Evolutionary conservation across 2,888 invertebrate genomes (phyloP), one percentile per base, ranked within the genome.

Genomic region (Anodontia alba): DNA sequence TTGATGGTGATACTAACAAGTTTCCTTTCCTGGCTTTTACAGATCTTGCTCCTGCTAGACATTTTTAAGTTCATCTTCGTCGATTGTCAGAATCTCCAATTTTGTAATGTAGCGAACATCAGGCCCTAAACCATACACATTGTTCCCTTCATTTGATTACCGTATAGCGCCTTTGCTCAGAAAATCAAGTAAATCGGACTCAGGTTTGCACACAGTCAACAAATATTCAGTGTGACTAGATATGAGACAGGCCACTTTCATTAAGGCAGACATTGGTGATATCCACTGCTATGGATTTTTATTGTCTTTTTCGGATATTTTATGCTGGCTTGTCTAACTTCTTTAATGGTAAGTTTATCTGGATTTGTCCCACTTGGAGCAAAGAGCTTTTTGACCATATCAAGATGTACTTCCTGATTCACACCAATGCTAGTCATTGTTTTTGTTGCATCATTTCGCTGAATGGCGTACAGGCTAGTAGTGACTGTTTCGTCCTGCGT

Each of bases 161-260:
- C 62, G 23, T 33, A 62, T 10, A 3, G 33, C 62, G 29, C 62
- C 62, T 33, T 62, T 31, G 1, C 33, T 29, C 7, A 62, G 10
- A 33, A 62, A 62, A 62, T 62, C 33, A 20, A 33, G 62, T 33
- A 62, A 33, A 62, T 62, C 62, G 31, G 62, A 12, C 46, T 46
- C 46, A 8, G 46, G 46, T 46, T 62, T 62, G 20, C 62, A 62
- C 1, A 62, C 62, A 33, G 31, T 62, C 33, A 62, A 17, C 15
- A 46, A 20, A 33, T 62, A 62, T 20, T 62, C 5, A 3, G 3
- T 33, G 10, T 33, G 62, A 62, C 62, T 62, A 10, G 10, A 1
- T 8, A 62, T 17, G 5, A 62, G 20, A 33, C 62, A 62, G 1
- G 17, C 20, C 17, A 62, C 33, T 33, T 62, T 62, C 33, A 7